Evolutionary conservation across 2,888 invertebrate species (phyloP).

Genomic region (Nomada fucata): DNA sequence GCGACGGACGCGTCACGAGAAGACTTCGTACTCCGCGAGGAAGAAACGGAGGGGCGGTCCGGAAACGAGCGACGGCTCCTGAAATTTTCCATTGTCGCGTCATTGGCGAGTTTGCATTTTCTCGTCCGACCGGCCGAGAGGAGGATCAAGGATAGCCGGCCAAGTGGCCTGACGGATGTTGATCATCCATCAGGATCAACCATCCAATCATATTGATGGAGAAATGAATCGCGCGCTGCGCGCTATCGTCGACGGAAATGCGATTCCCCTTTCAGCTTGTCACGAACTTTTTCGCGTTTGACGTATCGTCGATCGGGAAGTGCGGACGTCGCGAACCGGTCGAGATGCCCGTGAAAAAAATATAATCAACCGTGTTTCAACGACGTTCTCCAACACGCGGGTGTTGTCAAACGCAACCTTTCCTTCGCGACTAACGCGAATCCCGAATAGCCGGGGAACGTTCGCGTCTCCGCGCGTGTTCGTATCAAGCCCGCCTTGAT

Average conservation of each 20-base stretch:
- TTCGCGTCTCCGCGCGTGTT: neutral
- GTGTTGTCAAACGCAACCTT: neutral
- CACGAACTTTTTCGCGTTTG: conserved; percentile 54
- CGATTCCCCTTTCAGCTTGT: conserved; percentile 61
- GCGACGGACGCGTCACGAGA: neutral
- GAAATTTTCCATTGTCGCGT: conserved; percentile 21
- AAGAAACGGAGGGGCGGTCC: too few species aligned
- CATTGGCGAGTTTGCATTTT: conserved; percentile 54
- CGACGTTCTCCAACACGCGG: conserved; percentile 25
- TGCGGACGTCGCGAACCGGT: conserved; percentile 11
- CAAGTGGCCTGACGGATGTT: conserved; percentile 55
- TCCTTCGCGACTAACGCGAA: neutral
- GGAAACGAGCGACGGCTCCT: neutral
- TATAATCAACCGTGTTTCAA: conserved; percentile 46
- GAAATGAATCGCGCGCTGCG: conserved; percentile 63
- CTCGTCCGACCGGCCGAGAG: conserved; percentile 26
- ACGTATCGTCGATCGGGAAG: conserved; percentile 44
- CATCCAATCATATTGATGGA: conserved; percentile 67
- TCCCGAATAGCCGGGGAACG: neutral
- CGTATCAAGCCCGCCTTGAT: neutral
- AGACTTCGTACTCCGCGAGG: neutral
- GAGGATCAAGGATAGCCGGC: conserved; percentile 37
- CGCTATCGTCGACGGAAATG: conserved; percentile 60
- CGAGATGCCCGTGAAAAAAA: conserved; percentile 39
- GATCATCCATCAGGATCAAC: conserved; percentile 71